Evolutionary conservation across 2,888 invertebrate species (phyloP).

Genomic region (Therioaphis trifolii): DNA sequence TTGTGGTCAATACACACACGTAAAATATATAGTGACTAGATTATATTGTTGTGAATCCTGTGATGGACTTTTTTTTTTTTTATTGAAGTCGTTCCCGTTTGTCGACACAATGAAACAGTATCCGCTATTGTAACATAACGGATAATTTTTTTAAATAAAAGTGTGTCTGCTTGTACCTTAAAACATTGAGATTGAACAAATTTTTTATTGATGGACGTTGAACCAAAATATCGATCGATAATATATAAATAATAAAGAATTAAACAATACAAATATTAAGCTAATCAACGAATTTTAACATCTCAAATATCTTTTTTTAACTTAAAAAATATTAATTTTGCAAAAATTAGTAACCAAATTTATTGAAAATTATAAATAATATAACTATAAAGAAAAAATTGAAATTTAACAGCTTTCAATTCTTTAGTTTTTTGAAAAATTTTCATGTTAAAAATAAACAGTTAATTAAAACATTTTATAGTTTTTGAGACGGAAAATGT

Average conservation of each 20-base stretch:
- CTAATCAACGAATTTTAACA: too few species aligned
- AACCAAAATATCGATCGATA: slow-evolving; percentile 13
- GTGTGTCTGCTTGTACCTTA: not conserved
- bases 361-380: too few species aligned
- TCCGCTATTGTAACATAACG: slow-evolving; percentile 39
- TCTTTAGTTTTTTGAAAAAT: too few species aligned
- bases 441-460: too few species aligned
- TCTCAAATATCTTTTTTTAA: too few species aligned
- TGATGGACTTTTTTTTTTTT: slow-evolving; percentile 27
- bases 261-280: not conserved
- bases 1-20: slow-evolving; percentile 58
- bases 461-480: too few species aligned
- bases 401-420: too few species aligned
- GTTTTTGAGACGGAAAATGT: too few species aligned
- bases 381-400: too few species aligned
- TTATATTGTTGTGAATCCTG: slow-evolving; percentile 52
- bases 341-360: too few species aligned
- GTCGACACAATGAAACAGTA: slow-evolving; percentile 51
- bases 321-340: too few species aligned
- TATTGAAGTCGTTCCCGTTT: slow-evolving; percentile 50
- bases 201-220: slow-evolving; percentile 1
- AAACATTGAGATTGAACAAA: not conserved
- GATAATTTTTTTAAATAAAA: slow-evolving; percentile 43
- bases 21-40: slow-evolving; percentile 41
- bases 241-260: not conserved